Conservation (phyloP, 2,888 invertebrate genomes). For the Mesorhabditis sp. region DNA sequence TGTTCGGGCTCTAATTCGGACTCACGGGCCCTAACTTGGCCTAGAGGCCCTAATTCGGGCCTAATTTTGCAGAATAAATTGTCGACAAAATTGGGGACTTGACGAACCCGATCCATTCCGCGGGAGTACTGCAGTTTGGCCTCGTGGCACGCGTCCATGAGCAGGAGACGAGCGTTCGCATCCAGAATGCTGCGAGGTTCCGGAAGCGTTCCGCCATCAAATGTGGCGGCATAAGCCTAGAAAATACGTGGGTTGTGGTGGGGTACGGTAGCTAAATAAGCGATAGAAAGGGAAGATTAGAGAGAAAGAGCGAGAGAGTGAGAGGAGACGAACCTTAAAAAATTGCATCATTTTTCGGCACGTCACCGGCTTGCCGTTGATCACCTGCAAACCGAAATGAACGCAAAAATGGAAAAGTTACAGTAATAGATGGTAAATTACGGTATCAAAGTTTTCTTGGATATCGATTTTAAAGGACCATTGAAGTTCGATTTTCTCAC, state of each 20-base stretch:
- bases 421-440: too few species aligned
- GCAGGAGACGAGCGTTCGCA: conserved; percentile 46
- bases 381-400: conserved; percentile 13
- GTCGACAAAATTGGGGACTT: neutral
- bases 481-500: neutral
- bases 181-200: conserved; percentile 49
- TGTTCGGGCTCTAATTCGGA: neutral
- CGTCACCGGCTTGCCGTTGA: conserved; percentile 53
- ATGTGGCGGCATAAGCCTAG: conserved; percentile 47
- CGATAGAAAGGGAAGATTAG: neutral
- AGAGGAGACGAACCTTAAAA: conserved; percentile 29
- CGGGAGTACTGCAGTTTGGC: conserved; percentile 50
- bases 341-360: conserved; percentile 53
- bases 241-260: conserved; percentile 4
- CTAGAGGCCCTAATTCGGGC: neutral
- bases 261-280: too few species aligned
- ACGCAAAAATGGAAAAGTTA: too few species aligned
- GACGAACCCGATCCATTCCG: conserved; percentile 49
- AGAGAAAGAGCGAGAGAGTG: neutral
- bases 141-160: conserved; percentile 49
- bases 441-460: too few species aligned
- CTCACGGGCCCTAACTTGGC: neutral
- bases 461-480: conserved; percentile 13
- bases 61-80: neutral
- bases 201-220: conserved; percentile 46